Evolutionary conservation across 2,113 vertebrate species (phyloP), one percentile per base, ranked within the genome.

Genomic region (Megaptera novaeangliae): DNA sequence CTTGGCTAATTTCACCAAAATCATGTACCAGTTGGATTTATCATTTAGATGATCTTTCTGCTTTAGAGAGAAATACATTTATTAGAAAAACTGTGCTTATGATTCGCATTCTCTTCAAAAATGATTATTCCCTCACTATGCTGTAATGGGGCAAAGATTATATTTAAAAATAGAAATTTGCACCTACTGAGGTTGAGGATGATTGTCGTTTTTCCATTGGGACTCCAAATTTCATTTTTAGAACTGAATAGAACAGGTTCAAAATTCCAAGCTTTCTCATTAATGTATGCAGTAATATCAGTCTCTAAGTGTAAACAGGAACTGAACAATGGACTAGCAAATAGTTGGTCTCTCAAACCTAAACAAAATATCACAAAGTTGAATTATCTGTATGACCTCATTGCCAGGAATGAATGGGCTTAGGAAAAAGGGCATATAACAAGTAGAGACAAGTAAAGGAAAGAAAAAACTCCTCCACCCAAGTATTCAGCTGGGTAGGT

Each of bases 1-100:
- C 59, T 80, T 91, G 21, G 46, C 10, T 88, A 64, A 59, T 89
- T 84, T 95, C 81, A 75, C 85, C 25, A 46, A 97, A 94, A 95
- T 85, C 55, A 55, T 85, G 17, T 57, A 72, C 21, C 23, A 61
- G 46, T 78, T 39, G 74, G 49, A 78, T 87, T 78, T 94, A 85
- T 77, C 86, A 91, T 83, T 89, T 82, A 81, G 34, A 52, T 68
- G 4, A 68, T 9, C 39, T 92, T 94, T 88, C 9, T 95, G 23
- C 36, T 92, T 88, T 97, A 66, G 15, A 91, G 61, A 72, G 61
- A 10, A 95, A n/a, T 29, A 87, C 1, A 61, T 31, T 52, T 89
- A 71, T 92, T 95, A 86, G 64, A 69, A 87, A 94, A 93, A n/a
- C 1, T 3, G 15, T 85, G 3, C 6, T 92, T 83, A 69, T n/a